Evolutionary conservation across 2,113 vertebrate species (phyloP).

Genomic region (Pelobates fuscus): DNA sequence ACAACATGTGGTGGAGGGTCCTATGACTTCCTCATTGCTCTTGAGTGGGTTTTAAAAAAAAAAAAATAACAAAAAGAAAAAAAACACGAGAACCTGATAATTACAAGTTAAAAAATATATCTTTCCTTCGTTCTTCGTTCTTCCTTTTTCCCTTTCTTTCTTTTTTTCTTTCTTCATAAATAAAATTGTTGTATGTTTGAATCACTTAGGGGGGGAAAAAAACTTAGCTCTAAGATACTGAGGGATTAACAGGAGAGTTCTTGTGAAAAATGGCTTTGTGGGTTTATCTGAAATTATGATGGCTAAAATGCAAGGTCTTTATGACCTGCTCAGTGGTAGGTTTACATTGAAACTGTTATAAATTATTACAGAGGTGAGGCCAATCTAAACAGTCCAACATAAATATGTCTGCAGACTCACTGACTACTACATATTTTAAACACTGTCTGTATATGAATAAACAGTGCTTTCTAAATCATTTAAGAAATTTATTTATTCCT

Average conservation of each 20-base stretch:
- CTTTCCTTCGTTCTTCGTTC: not conserved
- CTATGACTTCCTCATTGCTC: conserved; percentile 44
- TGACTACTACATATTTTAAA: conserved; percentile 88
- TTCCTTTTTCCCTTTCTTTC: not conserved
- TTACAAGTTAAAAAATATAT: not conserved
- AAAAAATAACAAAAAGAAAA: conserved; percentile 53
- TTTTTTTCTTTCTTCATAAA: too few species aligned
- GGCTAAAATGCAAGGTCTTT: conserved; percentile 80
- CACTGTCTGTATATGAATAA: conserved; percentile 84
- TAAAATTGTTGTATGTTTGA: not conserved
- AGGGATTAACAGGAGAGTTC: conserved; percentile 59
- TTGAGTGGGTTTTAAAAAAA: conserved; percentile 55
- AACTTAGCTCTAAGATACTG: conserved; percentile 57
- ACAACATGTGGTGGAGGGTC: conserved; percentile 47
- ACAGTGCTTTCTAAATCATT: conserved; percentile 81
- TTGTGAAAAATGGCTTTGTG: conserved; percentile 61
- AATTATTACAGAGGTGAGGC: conserved; percentile 91
- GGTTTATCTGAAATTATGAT: conserved; percentile 73
- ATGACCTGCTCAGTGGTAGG: conserved; percentile 87
- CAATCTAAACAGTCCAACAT: conserved; percentile 92
- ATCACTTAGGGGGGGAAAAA: conserved; percentile 53
- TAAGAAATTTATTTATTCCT: conserved; percentile 79
- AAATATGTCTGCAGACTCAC: conserved; percentile 92
- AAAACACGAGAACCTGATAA: not conserved
- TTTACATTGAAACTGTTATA: conserved; percentile 96